Conservation (phyloP, 2,888 invertebrate species). For the Scaptomyza parva region DNA sequence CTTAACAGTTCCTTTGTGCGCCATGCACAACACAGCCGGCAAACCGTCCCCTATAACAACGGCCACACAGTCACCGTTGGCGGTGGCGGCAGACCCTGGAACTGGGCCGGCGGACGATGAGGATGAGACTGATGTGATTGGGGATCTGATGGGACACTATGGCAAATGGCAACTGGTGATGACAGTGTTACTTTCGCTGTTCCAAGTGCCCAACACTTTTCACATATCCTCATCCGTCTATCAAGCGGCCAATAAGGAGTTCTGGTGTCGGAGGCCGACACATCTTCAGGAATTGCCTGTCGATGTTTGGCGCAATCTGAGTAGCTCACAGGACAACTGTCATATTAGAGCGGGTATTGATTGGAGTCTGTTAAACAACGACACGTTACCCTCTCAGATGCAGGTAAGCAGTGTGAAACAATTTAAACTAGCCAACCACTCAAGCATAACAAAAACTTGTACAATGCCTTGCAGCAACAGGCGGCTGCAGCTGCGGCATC, state of each 20-base stretch:
- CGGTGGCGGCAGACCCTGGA: conserved; percentile 44
- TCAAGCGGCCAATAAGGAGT: conserved; percentile 88
- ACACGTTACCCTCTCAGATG: conserved; percentile 51
- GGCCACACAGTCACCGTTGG: conserved; percentile 60
- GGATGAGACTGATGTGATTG: conserved; percentile 88
- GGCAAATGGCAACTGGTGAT: conserved; percentile 91
- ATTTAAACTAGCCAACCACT: conserved; percentile 19
- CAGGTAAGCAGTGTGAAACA: conserved; percentile 59
- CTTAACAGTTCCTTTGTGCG: conserved; percentile 79
- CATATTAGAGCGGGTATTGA: conserved; percentile 86
- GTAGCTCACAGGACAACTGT: conserved; percentile 88
- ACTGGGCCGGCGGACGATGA: conserved; percentile 65
- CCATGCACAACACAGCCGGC: conserved; percentile 81
- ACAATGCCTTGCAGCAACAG: conserved; percentile 40
- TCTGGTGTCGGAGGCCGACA: conserved; percentile 89
- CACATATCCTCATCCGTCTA: conserved; percentile 92
- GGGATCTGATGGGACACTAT: conserved; percentile 89
- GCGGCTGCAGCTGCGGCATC: conserved; percentile 27
- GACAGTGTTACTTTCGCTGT: conserved; percentile 90
- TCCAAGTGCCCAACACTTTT: conserved; percentile 92
- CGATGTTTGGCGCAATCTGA: conserved; percentile 88
- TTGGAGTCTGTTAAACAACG: conserved; percentile 76
- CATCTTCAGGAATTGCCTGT: conserved; percentile 86
- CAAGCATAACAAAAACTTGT: conserved; percentile 22
- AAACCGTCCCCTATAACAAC: conserved; percentile 79